These are phyloP conservation scores for Bucco capensis DNA, from an alignment of 2,113 vertebrate species.

Conservation along the genomic window DNA sequence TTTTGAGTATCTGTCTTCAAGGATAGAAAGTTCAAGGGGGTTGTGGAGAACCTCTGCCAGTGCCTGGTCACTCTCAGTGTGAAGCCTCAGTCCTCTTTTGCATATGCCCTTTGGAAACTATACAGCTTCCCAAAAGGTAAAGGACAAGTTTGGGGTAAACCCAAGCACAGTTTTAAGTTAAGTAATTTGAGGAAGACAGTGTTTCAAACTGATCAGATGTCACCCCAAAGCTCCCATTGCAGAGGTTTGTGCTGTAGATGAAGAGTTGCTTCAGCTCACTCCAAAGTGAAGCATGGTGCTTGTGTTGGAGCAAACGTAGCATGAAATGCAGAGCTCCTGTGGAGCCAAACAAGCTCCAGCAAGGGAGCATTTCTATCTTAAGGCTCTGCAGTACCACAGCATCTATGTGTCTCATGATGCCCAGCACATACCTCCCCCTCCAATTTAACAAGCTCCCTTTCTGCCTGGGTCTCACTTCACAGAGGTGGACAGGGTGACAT, in stretches of 20 bases:
- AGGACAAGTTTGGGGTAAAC: not conserved
- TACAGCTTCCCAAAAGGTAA: not conserved
- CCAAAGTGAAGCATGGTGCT: fast-evolving
- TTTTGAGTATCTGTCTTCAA: too few species aligned
- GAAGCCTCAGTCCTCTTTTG: not conserved
- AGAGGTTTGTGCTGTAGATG: not conserved
- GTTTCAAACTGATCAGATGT: not conserved
- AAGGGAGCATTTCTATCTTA: not conserved
- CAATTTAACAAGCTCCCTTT: not conserved
- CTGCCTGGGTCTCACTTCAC: not conserved
- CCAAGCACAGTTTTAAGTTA: not conserved
- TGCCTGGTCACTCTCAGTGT: too few species aligned
- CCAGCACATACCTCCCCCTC: not conserved
- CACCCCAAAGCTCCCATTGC: not conserved
- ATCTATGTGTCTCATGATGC: not conserved
- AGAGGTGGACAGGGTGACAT: not conserved
- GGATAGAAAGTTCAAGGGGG: too few species aligned
- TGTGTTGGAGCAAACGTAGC: fast-evolving
- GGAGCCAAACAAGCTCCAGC: not conserved
- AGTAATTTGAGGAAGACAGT: not conserved
- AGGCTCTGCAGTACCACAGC: not conserved
- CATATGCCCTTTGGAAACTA: not conserved
- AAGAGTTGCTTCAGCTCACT: not conserved
- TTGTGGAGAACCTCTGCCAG: too few species aligned
- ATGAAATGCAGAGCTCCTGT: fast-evolving